Base-by-base conservation (phyloP, 2,113 vertebrate species). In the Penelope pileata region DNA sequence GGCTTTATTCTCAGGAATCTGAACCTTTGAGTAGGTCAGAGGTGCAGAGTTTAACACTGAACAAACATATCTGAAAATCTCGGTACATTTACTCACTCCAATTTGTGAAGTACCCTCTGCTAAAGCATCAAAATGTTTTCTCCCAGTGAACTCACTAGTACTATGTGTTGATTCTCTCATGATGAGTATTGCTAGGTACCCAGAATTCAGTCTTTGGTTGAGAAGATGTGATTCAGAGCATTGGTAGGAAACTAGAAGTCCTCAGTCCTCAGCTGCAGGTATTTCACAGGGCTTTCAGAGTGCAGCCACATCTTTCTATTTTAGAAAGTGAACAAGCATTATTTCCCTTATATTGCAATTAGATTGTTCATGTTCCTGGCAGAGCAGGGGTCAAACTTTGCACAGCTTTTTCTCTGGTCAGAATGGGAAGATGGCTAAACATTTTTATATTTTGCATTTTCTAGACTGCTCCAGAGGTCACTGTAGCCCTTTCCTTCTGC, bases 281-380 rank as follows among this genome's bases (percentile, higher is more conserved):
- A 3, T 64, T 80, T 50, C 80, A 59, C 16, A 22, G 43, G 6
- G 12, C 14, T 70, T 92, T n/a, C 40, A 67, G 27, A 77, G 22
- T 26, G 75, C 38, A 68, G 48, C 15, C 26, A 43, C 38, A 42
- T n/a, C 26, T 56, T 62, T 10, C 10, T 83, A 26, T 60, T 83
- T 90, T 17, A 64, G 54, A 62, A 56, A 93, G 11, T 3, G 83
- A 54, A 14, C 3, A 54, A 72, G 8, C 53, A 60, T 76, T 79
- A 58, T 88, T 90, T 83, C 88, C 5, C 36, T 77, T 77, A 18
- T 48, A 48, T 22, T 94, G n/a, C 45, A 90, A 22, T 69, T n/a
- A 73, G 7, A 48, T 53, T 66, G 30, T 43, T 86, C 48, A 38
- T 3, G 1, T 79, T 94, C 82, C 18, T 3, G 6, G 29, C 10